Base-by-base conservation (phyloP, 2,888 invertebrate species). In the Dermolepida albohirtum region DNA sequence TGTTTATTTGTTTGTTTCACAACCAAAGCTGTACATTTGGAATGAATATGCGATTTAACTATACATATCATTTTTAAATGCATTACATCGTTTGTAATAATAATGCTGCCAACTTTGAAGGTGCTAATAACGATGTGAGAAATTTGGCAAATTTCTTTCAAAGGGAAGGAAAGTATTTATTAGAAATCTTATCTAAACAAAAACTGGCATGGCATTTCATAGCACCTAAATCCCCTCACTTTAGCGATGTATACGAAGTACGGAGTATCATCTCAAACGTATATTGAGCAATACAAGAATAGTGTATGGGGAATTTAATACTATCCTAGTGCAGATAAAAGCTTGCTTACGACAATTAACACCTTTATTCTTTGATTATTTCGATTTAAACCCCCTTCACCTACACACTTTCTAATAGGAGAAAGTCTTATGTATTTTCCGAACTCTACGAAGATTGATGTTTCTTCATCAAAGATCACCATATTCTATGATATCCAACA, bases 281-380 rank as follows among this genome's bases (percentile, higher is more conserved):
- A 22, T 52, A 22, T 7, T 22, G 2, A 22, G 39, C 11, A 17
- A 52, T 17, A 7, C 22, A 10, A 10, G 2, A 11, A 4, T 52
- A 12, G 22, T 22, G 7, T 52, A 52, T 22, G 52, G 77, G 63
- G 73, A 78, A 12, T 69, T 78, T 44, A 22, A 64, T 0, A 78
- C 75, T 5, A 16, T 73, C 4, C 29, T 75, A 5, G 64, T 54
- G 8, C 75, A 76, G 50, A 75, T 77, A 10, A 75, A 77, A 64
- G 72, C 74, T 2, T 66, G 70, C 5, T 52, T 76, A 5, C 29
- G 77, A 17, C 77, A 74, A 5, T 22, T 77, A 1, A 67, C 69
- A 10, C 71, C 74, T 7, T 17, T 76, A 11, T 75, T 76, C 0
- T 27, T 59, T 5, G 75, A 78, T 68, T 72, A 75, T 0, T 51